Evolutionary conservation across 2,113 vertebrate genomes (phyloP), one percentile per base, ranked within the genome.

Genomic region (Vireo altiloquus): DNA sequence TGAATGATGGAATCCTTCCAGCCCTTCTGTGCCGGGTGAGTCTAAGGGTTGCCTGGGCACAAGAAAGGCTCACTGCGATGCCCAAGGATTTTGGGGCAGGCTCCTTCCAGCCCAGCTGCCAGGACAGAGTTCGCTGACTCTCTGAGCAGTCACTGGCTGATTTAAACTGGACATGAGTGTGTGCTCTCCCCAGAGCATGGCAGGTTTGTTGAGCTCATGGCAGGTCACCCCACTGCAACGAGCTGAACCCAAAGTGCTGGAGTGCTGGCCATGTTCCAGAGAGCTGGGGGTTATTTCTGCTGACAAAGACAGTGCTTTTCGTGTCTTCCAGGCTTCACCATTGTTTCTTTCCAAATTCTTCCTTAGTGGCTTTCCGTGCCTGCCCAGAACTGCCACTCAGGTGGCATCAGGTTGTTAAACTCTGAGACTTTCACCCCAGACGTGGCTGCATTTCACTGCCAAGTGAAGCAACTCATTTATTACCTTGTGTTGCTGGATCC

Each of bases 1-100:
- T 1, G 13, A 1, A 23, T 27, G 27, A 11, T 7, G 25, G 83
- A 35, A 64, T 57, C 50, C 46, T 60, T 46, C 54, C 68, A 63
- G 22, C 42, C 37, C 37, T 6, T 11, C 40, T 5, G 11, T 6
- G 1, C 40, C 0, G 0, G 15, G 44, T 5, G 46, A 59, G 10
- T n/a, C 39, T 74, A 2, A 30, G 69, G 21, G 33, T 23, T 56
- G 54, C n/a, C 27, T 15, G 35, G 79, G 50, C 11, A 4, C 18
- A 50, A 72, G 23, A 54, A 10, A 16, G 3, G 37, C 50, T 47
- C 7, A 5, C 46, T 46, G 24, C 7, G 28, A 2, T 2, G 33
- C 12, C 42, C 39, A 4, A 53, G 47, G 61, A 15, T 31, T 31
- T 42, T 77, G 1, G 18, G 39, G 49, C 66, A 37, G 39, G 35